Conservation (phyloP, 37 sponge, comb jelly and placozoan species). For the Petrosia ficiformis region DNA sequence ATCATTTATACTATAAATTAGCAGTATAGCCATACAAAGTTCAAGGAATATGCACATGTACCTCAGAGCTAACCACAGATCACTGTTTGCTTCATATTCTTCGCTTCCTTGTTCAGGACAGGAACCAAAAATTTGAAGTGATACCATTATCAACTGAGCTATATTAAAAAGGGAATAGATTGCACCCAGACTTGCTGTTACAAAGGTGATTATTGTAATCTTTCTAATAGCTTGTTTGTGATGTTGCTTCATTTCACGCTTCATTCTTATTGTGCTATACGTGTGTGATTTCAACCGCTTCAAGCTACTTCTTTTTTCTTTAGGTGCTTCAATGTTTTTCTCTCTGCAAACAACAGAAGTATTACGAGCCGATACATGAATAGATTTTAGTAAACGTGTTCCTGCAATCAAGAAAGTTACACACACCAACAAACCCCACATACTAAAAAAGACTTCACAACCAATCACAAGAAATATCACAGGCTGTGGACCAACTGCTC, state of each 20-base stretch:
- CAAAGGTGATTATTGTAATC: constrained; percentile 35
- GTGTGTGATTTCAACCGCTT: not conserved
- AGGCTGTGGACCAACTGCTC: not conserved
- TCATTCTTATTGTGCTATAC: not conserved
- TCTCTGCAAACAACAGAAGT: constrained; percentile 24
- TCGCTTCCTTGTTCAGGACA: constrained; percentile 3
- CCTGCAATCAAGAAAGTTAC: constrained; percentile 40
- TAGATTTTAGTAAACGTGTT: constrained; percentile 23
- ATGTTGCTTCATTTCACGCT: constrained; percentile 16
- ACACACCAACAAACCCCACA: constrained; percentile 63
- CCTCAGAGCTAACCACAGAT: constrained; percentile 32
- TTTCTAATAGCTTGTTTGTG: constrained; percentile 44
- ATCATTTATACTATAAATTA: constrained; percentile 43
- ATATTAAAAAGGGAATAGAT: constrained; percentile 37
- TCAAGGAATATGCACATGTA: constrained; percentile 26
- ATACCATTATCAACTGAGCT: constrained; percentile 7
- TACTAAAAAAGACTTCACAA: constrained; percentile 45
- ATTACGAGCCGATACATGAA: constrained; percentile 11
- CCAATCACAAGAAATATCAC: constrained; percentile 15
- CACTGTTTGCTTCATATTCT: not conserved
- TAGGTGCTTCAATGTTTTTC: not conserved
- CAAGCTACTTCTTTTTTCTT: not conserved
- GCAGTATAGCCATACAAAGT: constrained; percentile 20
- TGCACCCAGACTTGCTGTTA: constrained; percentile 44
- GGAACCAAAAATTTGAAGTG: constrained; percentile 13